A percentile compares a stretch with the other conserved stretches of the same genome.
phyloP scores from a whole-genome alignment of 2,888 invertebrate genomes.

The Ophonus ardosiacus region DNA sequence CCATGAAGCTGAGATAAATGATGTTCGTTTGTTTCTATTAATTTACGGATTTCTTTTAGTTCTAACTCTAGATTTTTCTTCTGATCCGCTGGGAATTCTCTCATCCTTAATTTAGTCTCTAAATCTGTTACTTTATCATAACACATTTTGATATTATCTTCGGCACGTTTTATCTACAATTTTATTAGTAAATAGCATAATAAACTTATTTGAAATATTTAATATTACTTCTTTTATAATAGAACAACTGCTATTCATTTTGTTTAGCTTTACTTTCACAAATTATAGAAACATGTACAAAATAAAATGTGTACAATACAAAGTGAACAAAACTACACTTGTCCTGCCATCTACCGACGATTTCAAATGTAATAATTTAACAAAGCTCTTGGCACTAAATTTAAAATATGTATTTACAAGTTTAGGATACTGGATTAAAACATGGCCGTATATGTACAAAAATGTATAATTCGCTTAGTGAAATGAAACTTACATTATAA shows the following conservation, averaged over 20 bases:
- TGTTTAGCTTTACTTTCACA: conserved; percentile 11
- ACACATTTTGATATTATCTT: conserved; percentile 71
- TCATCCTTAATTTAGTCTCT: conserved; percentile 70
- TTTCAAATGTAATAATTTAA: no score
- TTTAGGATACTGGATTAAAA: not conserved
- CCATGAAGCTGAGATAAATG: conserved; percentile 71
- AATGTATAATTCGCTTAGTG: conserved; percentile 2
- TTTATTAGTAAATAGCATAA: conserved; percentile 68
- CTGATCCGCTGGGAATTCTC: conserved; percentile 68
- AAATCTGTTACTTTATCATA: conserved; percentile 70
- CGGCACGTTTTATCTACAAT: conserved; percentile 71
- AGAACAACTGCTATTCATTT: conserved; percentile 52
- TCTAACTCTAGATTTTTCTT: conserved; percentile 70
- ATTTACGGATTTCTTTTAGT: conserved; percentile 72
- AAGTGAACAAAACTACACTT: not conserved
- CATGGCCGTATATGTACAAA: conserved; percentile 12
- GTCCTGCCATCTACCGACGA: conserved; percentile 7
- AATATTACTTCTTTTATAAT: conserved; percentile 62
- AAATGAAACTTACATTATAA: conserved; percentile 24
- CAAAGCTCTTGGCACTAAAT: no score
- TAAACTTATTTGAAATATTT: conserved; percentile 28
- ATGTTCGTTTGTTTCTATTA: conserved; percentile 71
- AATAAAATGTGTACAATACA: not conserved
- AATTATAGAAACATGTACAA: not conserved
- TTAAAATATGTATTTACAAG: not conserved